Percentiles rank a stretch among this genome's conserved stretches.
Conservation (phyloP, 2,113 vertebrate species). For the Myotis yumanensis region DNA sequence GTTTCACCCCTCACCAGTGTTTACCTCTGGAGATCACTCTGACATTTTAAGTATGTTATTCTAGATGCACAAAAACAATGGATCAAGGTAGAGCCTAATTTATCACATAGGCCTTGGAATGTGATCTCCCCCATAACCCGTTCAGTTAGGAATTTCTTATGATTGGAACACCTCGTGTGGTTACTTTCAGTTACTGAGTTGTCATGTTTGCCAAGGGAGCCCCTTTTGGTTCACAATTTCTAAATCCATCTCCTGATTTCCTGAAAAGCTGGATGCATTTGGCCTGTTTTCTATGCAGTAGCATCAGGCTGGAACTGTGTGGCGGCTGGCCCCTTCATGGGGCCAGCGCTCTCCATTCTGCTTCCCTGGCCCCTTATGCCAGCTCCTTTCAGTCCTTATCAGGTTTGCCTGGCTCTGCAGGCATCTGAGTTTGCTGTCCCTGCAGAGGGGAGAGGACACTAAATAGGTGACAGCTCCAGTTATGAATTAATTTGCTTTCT, state of each 20-base stretch:
- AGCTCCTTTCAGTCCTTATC: neutral
- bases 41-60: neutral
- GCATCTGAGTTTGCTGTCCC: neutral
- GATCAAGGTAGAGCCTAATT: neutral
- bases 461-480: neutral
- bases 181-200: neutral
- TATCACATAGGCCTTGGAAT: neutral
- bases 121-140: no score
- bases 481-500: neutral
- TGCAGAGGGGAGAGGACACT: neutral
- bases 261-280: neutral
- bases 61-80: no score
- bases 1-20: no score
- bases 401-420: neutral
- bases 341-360: accelerated
- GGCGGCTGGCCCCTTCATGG: accelerated
- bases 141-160: neutral
- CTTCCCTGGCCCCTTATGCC: accelerated
- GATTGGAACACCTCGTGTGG: neutral
- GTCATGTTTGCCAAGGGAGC: neutral
- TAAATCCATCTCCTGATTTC: neutral
- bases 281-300: neutral
- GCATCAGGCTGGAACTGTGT: neutral
- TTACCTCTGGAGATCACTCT: neutral
- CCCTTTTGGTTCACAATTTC: neutral